Percentiles rank a stretch among this genome's conserved stretches.
Evolutionary conservation across 2,888 invertebrate genomes (phyloP).

Genomic region (Diarsia dahlii): DNA sequence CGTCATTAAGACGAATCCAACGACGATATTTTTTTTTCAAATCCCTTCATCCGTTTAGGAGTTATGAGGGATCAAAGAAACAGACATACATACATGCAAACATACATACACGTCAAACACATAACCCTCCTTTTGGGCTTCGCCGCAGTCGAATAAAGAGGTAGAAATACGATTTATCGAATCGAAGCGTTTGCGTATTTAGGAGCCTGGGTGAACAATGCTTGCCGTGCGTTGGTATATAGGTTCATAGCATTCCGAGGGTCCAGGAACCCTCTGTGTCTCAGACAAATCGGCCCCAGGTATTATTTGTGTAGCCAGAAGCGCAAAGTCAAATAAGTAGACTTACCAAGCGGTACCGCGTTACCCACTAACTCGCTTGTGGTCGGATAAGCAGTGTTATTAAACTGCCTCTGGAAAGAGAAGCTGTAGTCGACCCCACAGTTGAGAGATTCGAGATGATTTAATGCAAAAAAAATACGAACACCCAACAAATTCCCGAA

Average conservation of each 20-base stretch:
- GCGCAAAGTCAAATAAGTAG: neutral
- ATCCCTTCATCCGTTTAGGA: too few relatives aligned
- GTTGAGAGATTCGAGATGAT: neutral
- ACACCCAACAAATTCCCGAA: slow-evolving; percentile 93
- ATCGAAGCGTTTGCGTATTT: too few relatives aligned
- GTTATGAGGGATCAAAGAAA: too few relatives aligned
- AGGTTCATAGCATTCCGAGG: neutral
- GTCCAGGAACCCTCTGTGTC: neutral
- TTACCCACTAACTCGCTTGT: neutral
- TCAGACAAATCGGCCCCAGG: neutral
- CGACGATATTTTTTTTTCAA: too few relatives aligned
- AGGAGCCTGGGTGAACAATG: too few relatives aligned
- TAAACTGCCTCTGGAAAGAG: neutral
- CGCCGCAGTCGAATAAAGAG: too few relatives aligned
- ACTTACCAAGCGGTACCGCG: neutral
- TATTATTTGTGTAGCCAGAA: neutral
- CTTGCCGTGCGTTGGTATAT: neutral
- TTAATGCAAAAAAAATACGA: slow-evolving; percentile 67
- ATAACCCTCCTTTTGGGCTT: too few relatives aligned
- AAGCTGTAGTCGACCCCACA: neutral
- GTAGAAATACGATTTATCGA: too few relatives aligned
- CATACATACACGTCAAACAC: too few relatives aligned
- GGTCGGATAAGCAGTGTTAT: neutral
- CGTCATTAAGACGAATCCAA: too few relatives aligned
- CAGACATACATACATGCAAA: too few relatives aligned